These are phyloP conservation scores for Cecidostiba fungosa DNA, from an alignment of 2,888 invertebrate species.

Conservation along the genomic window DNA sequence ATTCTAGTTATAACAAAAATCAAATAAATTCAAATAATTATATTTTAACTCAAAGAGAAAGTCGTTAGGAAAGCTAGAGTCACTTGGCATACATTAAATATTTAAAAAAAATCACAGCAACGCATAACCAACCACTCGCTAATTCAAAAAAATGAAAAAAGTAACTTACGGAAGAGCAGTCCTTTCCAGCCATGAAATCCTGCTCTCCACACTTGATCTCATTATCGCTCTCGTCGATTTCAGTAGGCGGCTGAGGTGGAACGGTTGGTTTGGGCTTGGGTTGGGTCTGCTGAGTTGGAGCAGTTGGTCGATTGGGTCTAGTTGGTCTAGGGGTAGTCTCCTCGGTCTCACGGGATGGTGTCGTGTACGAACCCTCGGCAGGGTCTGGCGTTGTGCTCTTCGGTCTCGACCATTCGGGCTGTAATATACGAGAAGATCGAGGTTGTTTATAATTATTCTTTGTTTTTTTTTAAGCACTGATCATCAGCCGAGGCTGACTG, in stretches of 20 bases:
- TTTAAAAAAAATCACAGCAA: no score
- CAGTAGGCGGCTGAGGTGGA: conserved; percentile 71
- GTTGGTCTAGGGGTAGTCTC: conserved; percentile 67
- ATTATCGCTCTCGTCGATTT: conserved; percentile 79
- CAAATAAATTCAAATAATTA: no score
- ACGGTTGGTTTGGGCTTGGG: conserved; percentile 62
- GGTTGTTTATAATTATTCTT: background rate
- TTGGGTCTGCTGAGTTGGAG: conserved; percentile 61
- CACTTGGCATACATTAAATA: no score
- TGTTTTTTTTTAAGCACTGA: background rate
- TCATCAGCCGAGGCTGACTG: no score
- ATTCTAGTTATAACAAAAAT: no score
- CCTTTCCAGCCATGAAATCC: conserved; percentile 83
- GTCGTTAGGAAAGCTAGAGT: no score
- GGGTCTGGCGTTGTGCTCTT: conserved; percentile 84
- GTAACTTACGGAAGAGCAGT: conserved; percentile 82
- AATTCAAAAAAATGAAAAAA: background rate
- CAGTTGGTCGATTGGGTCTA: conserved; percentile 61
- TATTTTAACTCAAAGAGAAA: no score
- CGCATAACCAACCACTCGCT: no score
- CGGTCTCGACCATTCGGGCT: conserved; percentile 92
- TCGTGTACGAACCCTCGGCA: conserved; percentile 69
- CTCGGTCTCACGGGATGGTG: conserved; percentile 68
- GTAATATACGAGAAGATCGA: conserved; percentile 44
- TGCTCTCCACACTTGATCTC: conserved; percentile 81